Evolutionary conservation across 64 coral and sea anemone genomes (phyloP), one percentile per base, ranked within the genome.

Genomic region (Dendronephthya gigantea): DNA sequence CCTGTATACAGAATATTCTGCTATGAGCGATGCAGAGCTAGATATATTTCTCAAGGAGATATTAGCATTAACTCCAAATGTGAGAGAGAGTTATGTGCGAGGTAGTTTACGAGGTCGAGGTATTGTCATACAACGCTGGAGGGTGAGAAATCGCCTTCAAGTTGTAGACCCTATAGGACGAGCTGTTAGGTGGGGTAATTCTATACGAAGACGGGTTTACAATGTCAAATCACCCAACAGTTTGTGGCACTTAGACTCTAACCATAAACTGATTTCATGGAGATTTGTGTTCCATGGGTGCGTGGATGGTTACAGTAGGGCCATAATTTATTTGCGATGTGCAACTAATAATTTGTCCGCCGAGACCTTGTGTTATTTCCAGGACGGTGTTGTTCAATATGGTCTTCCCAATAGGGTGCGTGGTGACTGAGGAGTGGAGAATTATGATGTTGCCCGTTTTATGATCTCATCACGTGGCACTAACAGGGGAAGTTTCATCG

Each of bases 21-120:
- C 72, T 27, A 58, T 89, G 28, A 65, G 79, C 17, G 22, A 83
- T 81, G 68, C 49, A 65, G 52, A 83, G 41, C 76, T 89, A 28
- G 87, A 89, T 59, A 65, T 68, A 43, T 49, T 65, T 0, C 74
- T 88, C 22, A 88, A 82, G 36, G 37, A 37, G 1, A 84, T 89
- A 43, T 48, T 81, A 40, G 72, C 87, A 8, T 7, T 88, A 39
- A 88, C 87, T 43, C 88, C 88, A 40, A 62, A 83, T 32, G 68
- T 83, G 23, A 83, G 83, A 50, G 88, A 90, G n/a, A 66, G 58
- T 17, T 66, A 66, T 14, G 14, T 66, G 3, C 58, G 58, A 66
- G 85, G 85, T 40, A 68, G 62, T 27, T 68, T 72, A 36, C 17
- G 52, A 31, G 17, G 35, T 23, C n/a, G n/a, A n/a, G n/a, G n/a